Evolutionary conservation across 2,888 invertebrate species (phyloP), one percentile per base, ranked within the genome.

Genomic region (Parnassius mnemosyne): DNA sequence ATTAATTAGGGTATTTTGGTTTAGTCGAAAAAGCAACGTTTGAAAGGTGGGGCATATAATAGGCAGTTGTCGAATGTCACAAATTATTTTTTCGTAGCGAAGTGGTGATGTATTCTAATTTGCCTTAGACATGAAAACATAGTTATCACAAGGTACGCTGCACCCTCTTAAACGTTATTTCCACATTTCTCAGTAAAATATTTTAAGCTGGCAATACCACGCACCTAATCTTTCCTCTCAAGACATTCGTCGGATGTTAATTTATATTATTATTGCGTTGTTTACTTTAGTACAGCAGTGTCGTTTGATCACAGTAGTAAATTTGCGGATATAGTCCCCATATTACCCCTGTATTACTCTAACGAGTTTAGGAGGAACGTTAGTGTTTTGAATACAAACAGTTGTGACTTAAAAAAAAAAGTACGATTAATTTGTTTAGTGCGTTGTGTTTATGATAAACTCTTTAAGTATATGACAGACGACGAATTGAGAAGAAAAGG

Each of bases 121-220:
- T 5, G 7, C 1, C 34, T 34, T 34, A 34, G 0, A 34, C 34
- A 5, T 34, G 7, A 34, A 34, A 34, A 34, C 5, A 34, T 34
- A 34, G 7, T 34, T 34, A 7, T 1, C 5, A 7, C 34, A 34
- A 34, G 34, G 7, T 34, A 34, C 34, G 5, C 34, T 34, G 34
- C 34, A 34, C 5, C 34, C 34, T 34, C 34, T 5, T 34, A 34
- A 34, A 5, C 7, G 34, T 34, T 34, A 20, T 20, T 20, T 49
- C 13, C 49, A 49, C 7, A 49, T 11, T 5, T 49, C n/a, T 13
- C 13, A 9, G 16, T 46, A 9, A 16, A 13, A 53, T 47, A 0
- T 53, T 53, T 11, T 13, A 53, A 41, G 10, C 47, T 59, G 43
- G 60, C 60, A 61, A 61, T 51, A 9, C 60, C 11, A 44, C 42